Base-by-base conservation (phyloP, 2,888 invertebrate genomes). In the Lepidochitona cinerea region DNA sequence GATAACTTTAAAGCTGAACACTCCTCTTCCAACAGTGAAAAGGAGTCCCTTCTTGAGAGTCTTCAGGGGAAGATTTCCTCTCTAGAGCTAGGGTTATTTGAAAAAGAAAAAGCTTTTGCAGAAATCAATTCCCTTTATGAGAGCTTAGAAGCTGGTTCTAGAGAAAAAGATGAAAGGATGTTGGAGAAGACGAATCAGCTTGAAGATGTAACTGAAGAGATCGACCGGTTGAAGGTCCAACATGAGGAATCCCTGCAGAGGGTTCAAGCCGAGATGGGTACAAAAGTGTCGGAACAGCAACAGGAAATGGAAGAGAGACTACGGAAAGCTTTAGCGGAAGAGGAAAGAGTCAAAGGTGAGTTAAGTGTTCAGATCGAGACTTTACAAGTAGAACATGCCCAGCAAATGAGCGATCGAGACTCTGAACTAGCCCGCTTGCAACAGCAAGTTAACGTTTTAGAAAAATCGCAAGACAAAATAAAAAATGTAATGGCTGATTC, bases 231-330 rank as follows among this genome's bases (percentile, higher is more conserved):
- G 1, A 12, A 23, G 26, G 37, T 18, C 29, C 53, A 71, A 12
- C 64, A 33, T 23, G 53, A 65, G 37, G 71, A 71, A 71, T 29
- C 66, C 36, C 6, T 66, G n/a, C 33, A 37, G 29, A 18, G 36
- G 29, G n/a, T 33, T 7, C 26, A 37, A 41, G 12, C 18, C 3
- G 37, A 71, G 37, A 68, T 80, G 41, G 82, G 82, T 67, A 37
- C 64, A 0, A 74, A 80, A 53, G 72, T 75, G 23, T 68, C 72
- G 32, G 77, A 77, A 32, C 71, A 79, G 12, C 74, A 77, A 18
- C 77, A 80, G 52, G 84, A 84, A 37, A 77, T 83, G 68, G 81
- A 85, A 67, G 69, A 75, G 53, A 83, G 53, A 64, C 54, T 71
- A 23, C 18, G 33, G 26, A 37, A 26, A 3, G 37, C 37, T 66